phyloP scores from a whole-genome alignment of 2,888 invertebrate genomes.

The Octodonta nipae region DNA sequence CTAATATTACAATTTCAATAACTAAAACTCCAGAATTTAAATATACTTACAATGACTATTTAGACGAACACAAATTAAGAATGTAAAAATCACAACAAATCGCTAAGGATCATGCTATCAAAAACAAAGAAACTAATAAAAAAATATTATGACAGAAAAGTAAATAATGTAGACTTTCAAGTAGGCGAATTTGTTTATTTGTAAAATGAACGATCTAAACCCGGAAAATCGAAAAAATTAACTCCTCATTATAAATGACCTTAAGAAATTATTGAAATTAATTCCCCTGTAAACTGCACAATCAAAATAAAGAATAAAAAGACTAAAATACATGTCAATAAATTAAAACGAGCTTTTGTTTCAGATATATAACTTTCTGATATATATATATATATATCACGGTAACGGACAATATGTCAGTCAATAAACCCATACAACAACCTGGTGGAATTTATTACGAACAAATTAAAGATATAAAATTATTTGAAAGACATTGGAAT shows the following conservation, averaged over 20 bases:
- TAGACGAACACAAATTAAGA: conserved; percentile 17
- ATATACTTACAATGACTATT: conserved; percentile 19
- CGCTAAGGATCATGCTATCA: conserved; percentile 14
- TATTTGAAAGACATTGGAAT: no score
- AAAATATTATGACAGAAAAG: conserved; percentile 16
- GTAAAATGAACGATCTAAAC: conserved; percentile 6
- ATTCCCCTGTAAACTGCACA: conserved; percentile 6
- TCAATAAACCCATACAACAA: no score
- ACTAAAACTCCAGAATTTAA: conserved; percentile 19
- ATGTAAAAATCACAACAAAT: conserved; percentile 13
- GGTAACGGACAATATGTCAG: no score
- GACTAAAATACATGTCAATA: conserved; percentile 11
- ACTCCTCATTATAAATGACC: conserved; percentile 9
- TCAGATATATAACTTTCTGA: no score
- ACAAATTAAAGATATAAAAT: no score
- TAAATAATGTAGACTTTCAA: conserved; percentile 7
- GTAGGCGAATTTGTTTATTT: conserved; percentile 9
- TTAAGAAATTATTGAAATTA: conserved; percentile 8
- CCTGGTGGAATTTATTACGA: no score
- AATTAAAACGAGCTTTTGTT: conserved; percentile 12
- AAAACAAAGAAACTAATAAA: conserved; percentile 17
- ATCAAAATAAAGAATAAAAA: conserved; percentile 8
- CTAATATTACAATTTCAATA: conserved; percentile 18
- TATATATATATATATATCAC: no score
- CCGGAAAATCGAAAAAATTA: conserved; percentile 11